Evolutionary conservation across 2,113 vertebrate species (phyloP).

Genomic region (Oncorhynchus mykiss): DNA sequence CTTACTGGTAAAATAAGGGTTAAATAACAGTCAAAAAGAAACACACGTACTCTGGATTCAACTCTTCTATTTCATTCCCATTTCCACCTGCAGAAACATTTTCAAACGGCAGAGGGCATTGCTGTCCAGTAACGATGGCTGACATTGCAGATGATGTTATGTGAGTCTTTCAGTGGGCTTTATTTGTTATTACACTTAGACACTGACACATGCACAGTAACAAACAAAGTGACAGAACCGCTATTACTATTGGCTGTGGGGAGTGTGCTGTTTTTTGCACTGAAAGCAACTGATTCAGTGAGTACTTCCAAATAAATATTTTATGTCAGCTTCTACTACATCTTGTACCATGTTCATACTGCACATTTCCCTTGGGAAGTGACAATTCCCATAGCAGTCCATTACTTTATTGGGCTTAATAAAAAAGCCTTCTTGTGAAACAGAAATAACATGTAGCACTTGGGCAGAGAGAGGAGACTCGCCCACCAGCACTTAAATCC

Average conservation of each 20-base stretch:
- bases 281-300: background rate
- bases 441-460: background rate
- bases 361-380: background rate
- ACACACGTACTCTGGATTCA: background rate
- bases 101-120: constrained; percentile 57
- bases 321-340: background rate
- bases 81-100: background rate
- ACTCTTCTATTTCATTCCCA: background rate
- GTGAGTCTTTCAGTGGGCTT: background rate
- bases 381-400: background rate
- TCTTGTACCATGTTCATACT: background rate
- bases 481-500: background rate
- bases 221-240: background rate
- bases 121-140: constrained; percentile 41
- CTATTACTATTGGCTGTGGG: too few relatives aligned
- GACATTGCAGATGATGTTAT: background rate
- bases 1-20: too few relatives aligned
- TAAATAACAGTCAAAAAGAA: background rate
- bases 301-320: background rate
- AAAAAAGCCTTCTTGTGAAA: background rate
- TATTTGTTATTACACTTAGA: background rate
- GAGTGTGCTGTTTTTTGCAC: too few relatives aligned
- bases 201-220: background rate
- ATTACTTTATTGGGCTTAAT: background rate
- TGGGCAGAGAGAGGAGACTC: background rate